Evolutionary conservation across 2,113 vertebrate genomes (phyloP), one percentile per base, ranked within the genome.

Genomic region (Burhinus oedicnemus): DNA sequence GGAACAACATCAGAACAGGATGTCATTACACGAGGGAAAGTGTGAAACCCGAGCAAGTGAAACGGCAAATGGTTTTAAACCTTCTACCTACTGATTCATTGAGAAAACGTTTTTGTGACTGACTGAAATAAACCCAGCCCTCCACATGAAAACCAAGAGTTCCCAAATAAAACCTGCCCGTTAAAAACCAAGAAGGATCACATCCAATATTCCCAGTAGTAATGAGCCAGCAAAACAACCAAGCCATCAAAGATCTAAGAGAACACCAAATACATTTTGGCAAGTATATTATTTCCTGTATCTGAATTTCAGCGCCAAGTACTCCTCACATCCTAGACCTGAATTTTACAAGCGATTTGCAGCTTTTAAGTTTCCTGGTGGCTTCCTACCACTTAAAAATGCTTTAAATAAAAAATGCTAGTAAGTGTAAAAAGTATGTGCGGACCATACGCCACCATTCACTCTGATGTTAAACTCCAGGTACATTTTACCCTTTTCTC

Each of bases 1-100:
- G 87, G 58, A 96, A 89, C 94, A 78, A 55, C 89, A 89, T 94
- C 93, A 95, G 89, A 96, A 93, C 91, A 95, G 89, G 94, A 95
- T 90, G 91, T 90, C 89, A 68, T 90, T 88, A 88, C 93, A 89
- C 34, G 7, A 91, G 87, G 75, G 93, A 96, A 97, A 97, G 94
- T 81, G 94, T 80, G 95, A 96, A 97, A 97, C 82, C 55, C 4
- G 4, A 96, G 89, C 60, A 66, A 95, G 62, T 64, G 79, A 94
- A 97, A 96, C 4, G 0, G 90, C 75, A 86, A 95, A 90, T 44
- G 55, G 49, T 58, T 95, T 93, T 77, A 96, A 94, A 91, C 60
- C 87, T 91, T 87, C 75, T 65, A 78, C 75, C 76, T 80, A 81
- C 87, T 11, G 55, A 83, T 80, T 93, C 71, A 83, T 5, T 88